A percentile compares a stretch with the other conserved stretches of the same genome.
These are phyloP conservation scores for Pangasius macronema DNA, from an alignment of 2,797 vertebrate species.

Conservation along the genomic window DNA sequence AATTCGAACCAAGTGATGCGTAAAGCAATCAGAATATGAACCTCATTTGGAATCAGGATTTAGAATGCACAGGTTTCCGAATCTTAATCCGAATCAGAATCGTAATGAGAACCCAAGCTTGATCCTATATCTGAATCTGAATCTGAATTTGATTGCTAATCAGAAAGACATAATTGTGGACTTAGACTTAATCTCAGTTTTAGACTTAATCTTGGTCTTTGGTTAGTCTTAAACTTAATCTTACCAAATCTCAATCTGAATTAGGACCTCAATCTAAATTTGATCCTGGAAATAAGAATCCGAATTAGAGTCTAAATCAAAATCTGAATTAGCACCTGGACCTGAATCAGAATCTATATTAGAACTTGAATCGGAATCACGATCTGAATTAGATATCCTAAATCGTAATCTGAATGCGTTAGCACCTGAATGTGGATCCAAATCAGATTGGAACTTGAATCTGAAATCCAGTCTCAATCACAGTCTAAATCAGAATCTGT, in stretches of 20 bases:
- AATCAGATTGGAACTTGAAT: background rate
- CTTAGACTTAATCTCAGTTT: too few species aligned
- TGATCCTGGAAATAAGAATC: background rate
- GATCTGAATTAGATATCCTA: background rate
- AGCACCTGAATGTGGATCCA: background rate
- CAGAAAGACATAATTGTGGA: too few species aligned
- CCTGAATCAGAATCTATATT: background rate
- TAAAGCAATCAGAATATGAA: background rate
- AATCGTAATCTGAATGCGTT: background rate
- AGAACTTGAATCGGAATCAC: background rate
- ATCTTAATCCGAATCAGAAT: background rate
- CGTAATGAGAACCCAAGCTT: background rate
- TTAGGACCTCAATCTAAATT: background rate
- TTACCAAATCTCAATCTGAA: background rate
- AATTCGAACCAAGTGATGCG: background rate
- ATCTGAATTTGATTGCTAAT: background rate
- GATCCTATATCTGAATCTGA: background rate
- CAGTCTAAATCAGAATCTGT: background rate
- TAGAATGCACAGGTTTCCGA: background rate
- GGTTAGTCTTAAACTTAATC: too few species aligned
- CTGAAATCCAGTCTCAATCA: background rate
- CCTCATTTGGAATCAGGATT: background rate
- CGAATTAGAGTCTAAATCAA: background rate
- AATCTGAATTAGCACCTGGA: too few species aligned
- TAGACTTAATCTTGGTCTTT: too few species aligned